Evolutionary conservation across 2,888 invertebrate genomes (phyloP).

Genomic region (Caenorhabditis zanzibari): DNA sequence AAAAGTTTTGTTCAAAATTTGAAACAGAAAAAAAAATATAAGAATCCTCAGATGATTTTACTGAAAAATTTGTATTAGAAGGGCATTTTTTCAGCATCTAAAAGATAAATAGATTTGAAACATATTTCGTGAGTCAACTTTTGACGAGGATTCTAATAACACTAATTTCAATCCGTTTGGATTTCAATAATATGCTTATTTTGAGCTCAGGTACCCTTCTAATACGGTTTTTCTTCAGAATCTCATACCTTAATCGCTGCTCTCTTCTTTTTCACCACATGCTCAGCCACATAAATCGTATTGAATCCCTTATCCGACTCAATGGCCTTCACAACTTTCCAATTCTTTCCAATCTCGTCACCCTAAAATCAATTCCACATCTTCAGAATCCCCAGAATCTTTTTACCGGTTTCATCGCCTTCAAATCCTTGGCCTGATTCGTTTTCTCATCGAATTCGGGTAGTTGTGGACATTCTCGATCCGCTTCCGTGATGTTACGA

Average conservation of each 20-base stretch:
- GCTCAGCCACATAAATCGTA: constrained; percentile 69
- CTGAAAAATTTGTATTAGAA: too few species aligned
- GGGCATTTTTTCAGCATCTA: not conserved
- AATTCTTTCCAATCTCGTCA: constrained; percentile 64
- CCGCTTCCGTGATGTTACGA: constrained; percentile 72
- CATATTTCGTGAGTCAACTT: too few species aligned
- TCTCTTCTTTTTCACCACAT: constrained; percentile 53
- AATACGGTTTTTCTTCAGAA: not conserved
- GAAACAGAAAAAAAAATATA: too few species aligned
- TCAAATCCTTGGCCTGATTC: constrained; percentile 46
- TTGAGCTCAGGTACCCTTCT: too few species aligned
- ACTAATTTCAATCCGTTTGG: too few species aligned
- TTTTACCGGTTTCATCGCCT: constrained; percentile 54
- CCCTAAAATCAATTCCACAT: constrained; percentile 36
- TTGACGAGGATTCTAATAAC: too few species aligned
- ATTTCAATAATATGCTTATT: too few species aligned
- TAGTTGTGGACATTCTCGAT: constrained; percentile 61
- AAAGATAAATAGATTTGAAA: too few species aligned
- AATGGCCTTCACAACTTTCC: constrained; percentile 67
- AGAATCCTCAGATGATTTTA: too few species aligned
- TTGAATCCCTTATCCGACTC: constrained; percentile 69
- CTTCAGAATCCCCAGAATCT: not conserved
- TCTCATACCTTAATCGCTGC: constrained; percentile 59
- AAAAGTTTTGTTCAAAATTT: too few species aligned
- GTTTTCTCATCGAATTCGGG: constrained; percentile 47